Percentiles rank a stretch among this genome's conserved stretches.
These are phyloP conservation scores for Caenorhabditis brenneri DNA, from an alignment of 1,140 invertebrate species.

Conservation along the genomic window DNA sequence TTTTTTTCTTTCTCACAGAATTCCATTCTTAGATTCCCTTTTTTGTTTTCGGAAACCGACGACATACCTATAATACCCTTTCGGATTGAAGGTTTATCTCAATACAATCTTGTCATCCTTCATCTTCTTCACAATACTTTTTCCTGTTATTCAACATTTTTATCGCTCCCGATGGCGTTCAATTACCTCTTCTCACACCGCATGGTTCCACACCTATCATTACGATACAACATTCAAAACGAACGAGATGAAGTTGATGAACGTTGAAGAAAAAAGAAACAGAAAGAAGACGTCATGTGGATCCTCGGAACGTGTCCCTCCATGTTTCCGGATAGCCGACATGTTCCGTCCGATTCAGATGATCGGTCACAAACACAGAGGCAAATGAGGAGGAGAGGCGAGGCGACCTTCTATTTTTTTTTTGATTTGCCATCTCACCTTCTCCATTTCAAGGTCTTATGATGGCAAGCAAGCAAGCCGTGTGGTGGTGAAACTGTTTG, in stretches of 20 bases:
- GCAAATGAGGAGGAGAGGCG: too few species aligned
- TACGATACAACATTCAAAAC: slow-evolving; percentile 8
- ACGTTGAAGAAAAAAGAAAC: background rate
- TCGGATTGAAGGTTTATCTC: slow-evolving; percentile 13
- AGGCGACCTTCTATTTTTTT: slow-evolving; percentile 26
- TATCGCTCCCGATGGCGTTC: slow-evolving; percentile 33
- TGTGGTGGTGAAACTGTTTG: slow-evolving; percentile 29
- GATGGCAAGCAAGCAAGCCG: background rate
- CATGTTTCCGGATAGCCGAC: background rate
- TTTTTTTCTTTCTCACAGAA: background rate
- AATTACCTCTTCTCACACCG: background rate
- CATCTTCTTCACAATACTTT: background rate
- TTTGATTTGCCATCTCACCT: background rate
- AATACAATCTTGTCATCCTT: slow-evolving; percentile 17
- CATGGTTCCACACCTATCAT: slow-evolving; percentile 43
- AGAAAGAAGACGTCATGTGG: slow-evolving; percentile 34
- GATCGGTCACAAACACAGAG: background rate
- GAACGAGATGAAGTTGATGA: background rate
- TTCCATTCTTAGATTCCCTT: slow-evolving; percentile 2
- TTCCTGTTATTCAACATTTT: background rate
- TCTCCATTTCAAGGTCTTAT: slow-evolving; percentile 11
- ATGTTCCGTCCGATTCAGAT: slow-evolving; percentile 5
- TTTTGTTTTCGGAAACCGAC: background rate
- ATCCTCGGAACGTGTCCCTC: background rate
- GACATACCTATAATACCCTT: slow-evolving; percentile 29